A percentile compares a stretch with the other conserved stretches of the same genome.
phyloP scores from a whole-genome alignment of 1,140 invertebrate genomes.

The Euschistus heros region DNA sequence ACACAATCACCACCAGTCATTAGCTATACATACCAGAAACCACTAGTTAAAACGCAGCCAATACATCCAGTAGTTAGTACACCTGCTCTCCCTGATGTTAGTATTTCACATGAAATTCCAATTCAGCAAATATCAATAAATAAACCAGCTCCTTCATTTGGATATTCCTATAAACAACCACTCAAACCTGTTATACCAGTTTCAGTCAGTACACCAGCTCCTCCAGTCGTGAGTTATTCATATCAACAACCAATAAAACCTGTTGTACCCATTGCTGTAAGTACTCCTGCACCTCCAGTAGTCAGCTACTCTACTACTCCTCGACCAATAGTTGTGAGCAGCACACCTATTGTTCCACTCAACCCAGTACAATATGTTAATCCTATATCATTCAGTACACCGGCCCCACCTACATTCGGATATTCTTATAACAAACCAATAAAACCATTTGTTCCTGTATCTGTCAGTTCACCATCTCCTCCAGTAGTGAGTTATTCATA shows the following conservation, averaged over 20 bases:
- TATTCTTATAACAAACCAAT: constrained; percentile 16
- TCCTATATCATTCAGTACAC: constrained; percentile 9
- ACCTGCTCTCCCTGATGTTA: neutral
- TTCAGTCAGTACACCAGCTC: constrained; percentile 20
- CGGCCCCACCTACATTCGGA: constrained; percentile 7
- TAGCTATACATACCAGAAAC: constrained; percentile 21
- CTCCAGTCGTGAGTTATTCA: constrained; percentile 23
- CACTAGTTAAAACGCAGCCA: neutral
- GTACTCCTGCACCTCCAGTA: constrained; percentile 12
- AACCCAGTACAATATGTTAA: constrained; percentile 26
- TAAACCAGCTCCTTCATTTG: too few relatives aligned
- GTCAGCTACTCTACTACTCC: constrained; percentile 22
- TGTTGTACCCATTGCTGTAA: constrained; percentile 6
- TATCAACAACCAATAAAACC: constrained; percentile 23
- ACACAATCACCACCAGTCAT: constrained; percentile 20
- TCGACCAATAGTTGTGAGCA: constrained; percentile 18
- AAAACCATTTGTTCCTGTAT: neutral
- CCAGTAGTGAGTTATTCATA: constrained; percentile 17
- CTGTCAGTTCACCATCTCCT: constrained; percentile 4
- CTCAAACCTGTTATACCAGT: neutral
- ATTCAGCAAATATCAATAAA: neutral
- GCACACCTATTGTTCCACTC: constrained; percentile 23
- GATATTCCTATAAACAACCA: neutral
- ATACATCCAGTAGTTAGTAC: neutral
- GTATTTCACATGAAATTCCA: neutral